A percentile compares a stretch with the other conserved stretches of the same genome.
Conservation (phyloP, 2,888 invertebrate genomes). For the Coenonympha arcania region DNA sequence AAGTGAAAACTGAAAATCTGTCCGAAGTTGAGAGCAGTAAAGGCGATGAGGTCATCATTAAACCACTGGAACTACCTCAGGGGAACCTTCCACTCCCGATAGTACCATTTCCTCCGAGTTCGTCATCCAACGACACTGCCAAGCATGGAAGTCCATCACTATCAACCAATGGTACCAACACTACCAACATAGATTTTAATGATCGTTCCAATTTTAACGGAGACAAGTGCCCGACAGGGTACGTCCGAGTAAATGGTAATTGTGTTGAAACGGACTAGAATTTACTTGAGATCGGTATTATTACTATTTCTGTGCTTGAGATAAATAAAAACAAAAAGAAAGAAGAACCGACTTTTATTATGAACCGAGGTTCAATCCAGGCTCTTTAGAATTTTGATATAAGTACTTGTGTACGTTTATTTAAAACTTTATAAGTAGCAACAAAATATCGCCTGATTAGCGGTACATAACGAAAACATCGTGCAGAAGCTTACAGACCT, state of each 20-base stretch:
- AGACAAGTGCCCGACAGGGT: slow-evolving; percentile 46
- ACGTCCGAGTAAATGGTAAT: slow-evolving; percentile 41
- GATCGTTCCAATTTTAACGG: slow-evolving; percentile 46
- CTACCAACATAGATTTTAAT: slow-evolving; percentile 27
- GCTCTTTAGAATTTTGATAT: too few relatives aligned
- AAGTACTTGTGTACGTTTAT: too few relatives aligned
- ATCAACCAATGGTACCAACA: not conserved
- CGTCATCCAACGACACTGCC: not conserved
- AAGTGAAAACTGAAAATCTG: not conserved
- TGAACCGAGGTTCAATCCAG: too few relatives aligned
- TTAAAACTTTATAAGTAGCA: too few relatives aligned
- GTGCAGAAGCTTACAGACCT: too few relatives aligned
- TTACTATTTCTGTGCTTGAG: too few relatives aligned
- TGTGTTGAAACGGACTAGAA: slow-evolving; percentile 33
- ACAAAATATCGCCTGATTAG: too few relatives aligned
- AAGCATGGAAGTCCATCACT: not conserved
- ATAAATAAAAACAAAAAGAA: too few relatives aligned
- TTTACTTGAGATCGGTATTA: too few relatives aligned
- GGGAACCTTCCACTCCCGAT: not conserved
- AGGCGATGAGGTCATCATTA: not conserved
- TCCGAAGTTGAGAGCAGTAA: not conserved
- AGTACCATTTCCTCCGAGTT: not conserved
- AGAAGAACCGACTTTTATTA: too few relatives aligned
- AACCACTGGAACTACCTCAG: not conserved
- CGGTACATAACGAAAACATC: too few relatives aligned